Evolutionary conservation across 1,140 invertebrate genomes (phyloP).

Genomic region (Orussus abietinus): DNA sequence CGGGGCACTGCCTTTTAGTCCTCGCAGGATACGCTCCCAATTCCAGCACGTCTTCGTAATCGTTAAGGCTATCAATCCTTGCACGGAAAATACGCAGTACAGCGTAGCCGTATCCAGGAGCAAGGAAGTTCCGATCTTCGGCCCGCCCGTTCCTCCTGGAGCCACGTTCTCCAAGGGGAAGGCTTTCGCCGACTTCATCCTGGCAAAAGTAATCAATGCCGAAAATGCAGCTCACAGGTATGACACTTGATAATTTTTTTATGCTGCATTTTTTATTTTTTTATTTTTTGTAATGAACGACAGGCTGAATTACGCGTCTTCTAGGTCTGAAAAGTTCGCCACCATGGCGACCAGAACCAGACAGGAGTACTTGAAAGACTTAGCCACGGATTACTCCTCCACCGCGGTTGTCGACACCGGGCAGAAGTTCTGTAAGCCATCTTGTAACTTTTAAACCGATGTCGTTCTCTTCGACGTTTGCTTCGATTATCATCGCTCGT

Average conservation of each 20-base stretch:
- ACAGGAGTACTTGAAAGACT: conserved; percentile 91
- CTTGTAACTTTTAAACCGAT: conserved; percentile 10
- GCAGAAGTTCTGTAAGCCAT: conserved; percentile 82
- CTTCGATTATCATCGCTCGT: no score
- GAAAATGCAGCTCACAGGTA: conserved; percentile 89
- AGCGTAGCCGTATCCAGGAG: conserved; percentile 89
- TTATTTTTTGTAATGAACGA: background rate
- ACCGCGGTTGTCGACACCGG: conserved; percentile 78
- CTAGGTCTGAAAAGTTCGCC: conserved; percentile 89
- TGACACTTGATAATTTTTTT: conserved; percentile 1
- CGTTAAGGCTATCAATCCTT: conserved; percentile 84
- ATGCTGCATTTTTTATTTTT: conserved; percentile 2
- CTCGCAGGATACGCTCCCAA: conserved; percentile 88
- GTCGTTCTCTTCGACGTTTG: no score
- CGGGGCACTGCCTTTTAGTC: conserved; percentile 88
- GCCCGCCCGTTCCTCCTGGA: conserved; percentile 83
- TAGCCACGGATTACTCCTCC: conserved; percentile 82
- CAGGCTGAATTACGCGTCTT: background rate
- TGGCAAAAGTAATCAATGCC: conserved; percentile 96
- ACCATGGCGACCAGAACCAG: conserved; percentile 95
- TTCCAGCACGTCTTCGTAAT: conserved; percentile 99
- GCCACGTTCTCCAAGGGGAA: conserved; percentile 84
- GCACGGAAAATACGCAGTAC: conserved; percentile 85
- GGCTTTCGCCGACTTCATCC: conserved; percentile 86
- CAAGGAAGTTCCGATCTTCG: conserved; percentile 94